Conservation (phyloP, 1,140 invertebrate species). For the Chrysopa pallens region DNA sequence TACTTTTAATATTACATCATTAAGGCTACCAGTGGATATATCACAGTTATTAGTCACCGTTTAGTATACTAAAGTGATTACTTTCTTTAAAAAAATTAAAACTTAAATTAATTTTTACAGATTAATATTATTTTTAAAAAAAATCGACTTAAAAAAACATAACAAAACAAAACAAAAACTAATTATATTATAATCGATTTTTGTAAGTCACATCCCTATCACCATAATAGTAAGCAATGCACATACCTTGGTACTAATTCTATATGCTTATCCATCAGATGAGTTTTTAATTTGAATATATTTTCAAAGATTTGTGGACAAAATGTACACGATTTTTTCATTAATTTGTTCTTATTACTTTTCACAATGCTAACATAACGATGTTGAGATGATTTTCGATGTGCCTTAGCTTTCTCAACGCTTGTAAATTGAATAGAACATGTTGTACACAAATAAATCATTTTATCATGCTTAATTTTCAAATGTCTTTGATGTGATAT, state of each 20-base stretch:
- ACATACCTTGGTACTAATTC: not conserved
- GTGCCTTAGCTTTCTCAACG: slow-evolving; percentile 38
- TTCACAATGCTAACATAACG: slow-evolving; percentile 27
- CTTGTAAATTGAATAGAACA: slow-evolving; percentile 43
- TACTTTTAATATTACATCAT: too few relatives aligned
- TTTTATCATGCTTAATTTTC: slow-evolving; percentile 29
- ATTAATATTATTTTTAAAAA: too few relatives aligned
- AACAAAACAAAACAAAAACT: too few relatives aligned
- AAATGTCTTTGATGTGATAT: slow-evolving; percentile 47
- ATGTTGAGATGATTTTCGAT: slow-evolving; percentile 42
- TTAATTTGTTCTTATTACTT: slow-evolving; percentile 24
- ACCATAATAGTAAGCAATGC: too few relatives aligned
- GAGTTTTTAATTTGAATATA: slow-evolving; percentile 39
- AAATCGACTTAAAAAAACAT: too few relatives aligned
- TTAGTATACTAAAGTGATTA: too few relatives aligned
- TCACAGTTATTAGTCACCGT: too few relatives aligned
- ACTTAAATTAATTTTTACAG: too few relatives aligned
- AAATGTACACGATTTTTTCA: slow-evolving; percentile 33
- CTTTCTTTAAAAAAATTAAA: too few relatives aligned
- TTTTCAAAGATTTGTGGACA: slow-evolving; percentile 33
- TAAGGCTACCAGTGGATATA: too few relatives aligned
- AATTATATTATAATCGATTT: too few relatives aligned
- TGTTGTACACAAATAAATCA: slow-evolving; percentile 43
- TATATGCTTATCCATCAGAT: slow-evolving; percentile 38
- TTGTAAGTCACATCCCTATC: too few relatives aligned